Conservation (phyloP, 2,888 invertebrate species). For the Phragmatobia fuliginosa region DNA sequence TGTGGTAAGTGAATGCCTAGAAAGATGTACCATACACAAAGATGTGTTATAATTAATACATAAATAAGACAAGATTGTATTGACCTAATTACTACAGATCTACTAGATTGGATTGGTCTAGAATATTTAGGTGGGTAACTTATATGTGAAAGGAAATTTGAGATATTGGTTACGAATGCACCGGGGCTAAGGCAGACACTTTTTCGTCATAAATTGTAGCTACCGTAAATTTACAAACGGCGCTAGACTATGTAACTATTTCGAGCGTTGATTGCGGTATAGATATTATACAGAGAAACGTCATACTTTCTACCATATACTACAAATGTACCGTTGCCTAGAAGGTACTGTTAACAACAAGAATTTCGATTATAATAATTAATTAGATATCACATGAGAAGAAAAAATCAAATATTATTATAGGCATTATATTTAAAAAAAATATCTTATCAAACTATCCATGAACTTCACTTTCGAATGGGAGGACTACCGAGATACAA, state of each 20-base stretch:
- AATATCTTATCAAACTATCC: constrained; percentile 35
- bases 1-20: too few species aligned
- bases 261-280: constrained; percentile 5
- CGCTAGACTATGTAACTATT: constrained; percentile 19
- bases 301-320: constrained; percentile 26
- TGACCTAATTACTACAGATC: neutral
- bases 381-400: constrained; percentile 32
- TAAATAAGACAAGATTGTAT: neutral
- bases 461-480: constrained; percentile 41
- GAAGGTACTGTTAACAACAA: constrained; percentile 46
- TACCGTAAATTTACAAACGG: constrained; percentile 33
- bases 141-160: neutral
- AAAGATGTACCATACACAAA: too few species aligned
- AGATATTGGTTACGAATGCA: constrained; percentile 10
- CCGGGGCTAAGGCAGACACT: constrained; percentile 6
- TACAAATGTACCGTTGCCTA: constrained; percentile 54
- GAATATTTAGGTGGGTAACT: neutral
- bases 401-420: constrained; percentile 21
- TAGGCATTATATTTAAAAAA: neutral
- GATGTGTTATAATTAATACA: too few species aligned
- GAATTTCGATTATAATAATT: constrained; percentile 38
- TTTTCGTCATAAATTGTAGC: constrained; percentile 16
- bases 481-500: constrained; percentile 29
- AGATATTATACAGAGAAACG: constrained; percentile 21
- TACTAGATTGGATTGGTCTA: neutral